phyloP scores from a whole-genome alignment of 2,888 invertebrate species.

The Drosophila pseudotakahashii region DNA sequence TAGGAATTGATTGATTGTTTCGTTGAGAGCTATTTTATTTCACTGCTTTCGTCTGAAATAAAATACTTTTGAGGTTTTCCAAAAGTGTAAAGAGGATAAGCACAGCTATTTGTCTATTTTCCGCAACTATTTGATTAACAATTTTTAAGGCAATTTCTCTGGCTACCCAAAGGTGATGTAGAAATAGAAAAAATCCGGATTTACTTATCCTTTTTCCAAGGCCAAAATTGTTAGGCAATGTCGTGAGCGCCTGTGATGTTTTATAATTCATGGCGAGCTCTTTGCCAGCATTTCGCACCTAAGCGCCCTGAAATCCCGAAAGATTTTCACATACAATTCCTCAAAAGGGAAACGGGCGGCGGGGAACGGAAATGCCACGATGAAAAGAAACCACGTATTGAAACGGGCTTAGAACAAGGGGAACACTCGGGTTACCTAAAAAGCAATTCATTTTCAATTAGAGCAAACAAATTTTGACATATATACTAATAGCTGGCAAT shows the following conservation, averaged over 20 bases:
- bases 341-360: slow-evolving; percentile 6
- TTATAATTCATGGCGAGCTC: slow-evolving; percentile 30
- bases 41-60: not conserved
- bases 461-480: slow-evolving; percentile 16
- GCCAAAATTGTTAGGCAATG: slow-evolving; percentile 1
- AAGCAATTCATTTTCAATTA: slow-evolving; percentile 30
- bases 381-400: not conserved
- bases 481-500: slow-evolving; percentile 28
- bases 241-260: no score
- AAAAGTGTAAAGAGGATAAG: not conserved
- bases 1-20: slow-evolving; percentile 30
- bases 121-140: slow-evolving; percentile 9
- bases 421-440: slow-evolving; percentile 11
- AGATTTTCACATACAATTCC: slow-evolving; percentile 4
- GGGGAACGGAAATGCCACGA: not conserved
- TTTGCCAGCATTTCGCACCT: slow-evolving; percentile 25
- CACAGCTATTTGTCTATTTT: no score
- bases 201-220: slow-evolving; percentile 1
- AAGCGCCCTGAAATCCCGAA: slow-evolving; percentile 13
- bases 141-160: slow-evolving; percentile 13
- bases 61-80: not conserved
- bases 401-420: not conserved
- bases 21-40: slow-evolving; percentile 13
- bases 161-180: not conserved
- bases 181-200: not conserved